A percentile compares a stretch with the other conserved stretches of the same genome.
Conservation (phyloP, 2,797 vertebrate genomes). For the Coccyzus lansbergi region DNA sequence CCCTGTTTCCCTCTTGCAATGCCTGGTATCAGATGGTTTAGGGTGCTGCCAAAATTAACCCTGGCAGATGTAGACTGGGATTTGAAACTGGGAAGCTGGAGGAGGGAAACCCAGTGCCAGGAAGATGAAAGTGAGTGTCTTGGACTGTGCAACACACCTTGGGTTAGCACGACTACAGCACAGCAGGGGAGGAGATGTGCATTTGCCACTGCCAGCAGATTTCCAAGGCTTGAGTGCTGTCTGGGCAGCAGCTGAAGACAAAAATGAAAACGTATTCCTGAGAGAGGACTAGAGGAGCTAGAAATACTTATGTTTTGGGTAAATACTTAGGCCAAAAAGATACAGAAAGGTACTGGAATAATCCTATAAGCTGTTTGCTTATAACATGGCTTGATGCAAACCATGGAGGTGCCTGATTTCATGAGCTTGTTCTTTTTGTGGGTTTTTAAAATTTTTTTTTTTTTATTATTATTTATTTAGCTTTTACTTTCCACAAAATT, state of each 20-base stretch:
- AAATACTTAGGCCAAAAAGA: background rate
- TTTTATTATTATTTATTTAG: background rate
- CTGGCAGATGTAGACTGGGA: background rate
- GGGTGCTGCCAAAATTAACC: background rate
- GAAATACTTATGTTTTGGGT: background rate
- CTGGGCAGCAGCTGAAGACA: background rate
- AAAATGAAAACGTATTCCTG: background rate
- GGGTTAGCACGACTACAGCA: fast-evolving
- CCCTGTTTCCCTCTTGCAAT: background rate
- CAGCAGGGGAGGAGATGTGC: background rate
- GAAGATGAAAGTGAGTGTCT: background rate
- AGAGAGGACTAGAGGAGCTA: background rate
- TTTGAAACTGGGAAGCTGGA: background rate
- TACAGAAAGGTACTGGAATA: background rate
- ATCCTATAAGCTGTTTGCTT: background rate
- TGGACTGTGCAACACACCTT: fast-evolving
- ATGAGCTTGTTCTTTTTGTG: background rate
- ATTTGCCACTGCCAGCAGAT: background rate
- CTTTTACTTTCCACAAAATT: background rate
- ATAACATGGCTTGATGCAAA: background rate
- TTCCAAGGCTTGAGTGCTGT: background rate
- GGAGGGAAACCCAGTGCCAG: background rate
- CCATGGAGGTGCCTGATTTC: background rate
- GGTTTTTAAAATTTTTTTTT: too few relatives aligned
- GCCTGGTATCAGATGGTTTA: background rate